These are phyloP conservation scores for Lepidurus couesii DNA, from an alignment of 1,140 invertebrate species.

Conservation along the genomic window DNA sequence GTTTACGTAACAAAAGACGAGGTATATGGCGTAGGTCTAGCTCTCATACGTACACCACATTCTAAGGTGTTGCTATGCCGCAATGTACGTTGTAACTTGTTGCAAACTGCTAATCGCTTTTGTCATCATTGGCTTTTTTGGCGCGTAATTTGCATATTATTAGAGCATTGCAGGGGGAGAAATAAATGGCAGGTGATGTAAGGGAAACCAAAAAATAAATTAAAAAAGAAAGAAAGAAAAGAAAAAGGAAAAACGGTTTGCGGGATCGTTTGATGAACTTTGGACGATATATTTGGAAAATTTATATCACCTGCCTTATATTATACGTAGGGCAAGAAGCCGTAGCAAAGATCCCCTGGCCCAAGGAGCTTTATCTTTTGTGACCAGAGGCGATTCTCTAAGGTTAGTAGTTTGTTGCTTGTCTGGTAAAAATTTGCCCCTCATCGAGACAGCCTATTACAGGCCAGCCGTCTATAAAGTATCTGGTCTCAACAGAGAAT, in stretches of 20 bases:
- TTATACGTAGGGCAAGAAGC: neutral
- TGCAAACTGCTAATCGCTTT: no score
- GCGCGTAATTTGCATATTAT: neutral
- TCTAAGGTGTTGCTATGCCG: slow-evolving; percentile 2
- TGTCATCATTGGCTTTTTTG: no score
- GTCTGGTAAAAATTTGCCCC: no score
- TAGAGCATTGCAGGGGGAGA: neutral
- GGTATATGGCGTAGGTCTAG: neutral
- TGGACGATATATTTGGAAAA: neutral
- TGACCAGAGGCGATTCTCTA: neutral
- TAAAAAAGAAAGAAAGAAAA: neutral
- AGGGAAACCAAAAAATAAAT: neutral
- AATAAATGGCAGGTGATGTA: neutral
- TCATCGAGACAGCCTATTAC: no score
- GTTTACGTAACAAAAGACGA: neutral
- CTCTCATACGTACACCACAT: neutral
- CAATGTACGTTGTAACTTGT: neutral
- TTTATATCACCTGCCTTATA: neutral
- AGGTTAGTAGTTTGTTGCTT: no score
- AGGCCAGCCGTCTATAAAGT: no score
- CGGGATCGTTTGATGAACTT: neutral
- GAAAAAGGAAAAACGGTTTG: neutral
- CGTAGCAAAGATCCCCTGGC: neutral
- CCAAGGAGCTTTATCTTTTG: neutral
- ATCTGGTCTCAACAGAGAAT: no score